Base-by-base conservation (phyloP, 1,140 invertebrate genomes). In the Himalopsyche phryganea region DNA sequence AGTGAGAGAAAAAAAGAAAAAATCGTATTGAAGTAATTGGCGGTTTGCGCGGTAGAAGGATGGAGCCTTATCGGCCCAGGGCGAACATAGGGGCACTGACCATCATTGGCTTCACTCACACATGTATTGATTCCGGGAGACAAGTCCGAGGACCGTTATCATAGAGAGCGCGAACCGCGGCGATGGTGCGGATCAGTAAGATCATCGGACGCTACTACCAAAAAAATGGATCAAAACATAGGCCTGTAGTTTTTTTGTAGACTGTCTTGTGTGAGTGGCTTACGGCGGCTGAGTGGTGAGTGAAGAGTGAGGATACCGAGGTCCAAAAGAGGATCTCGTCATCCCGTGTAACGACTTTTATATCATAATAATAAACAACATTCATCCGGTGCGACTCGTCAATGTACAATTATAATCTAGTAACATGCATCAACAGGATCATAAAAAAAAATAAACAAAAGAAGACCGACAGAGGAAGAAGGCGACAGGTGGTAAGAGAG, bases 21-120 rank as follows among this genome's bases (percentile, higher is more conserved):
- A 78, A 78, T 77, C 75, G 76, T 75, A 78, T 78, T 78, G 75
- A 78, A 77, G 73, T 77, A 78, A 77, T 74, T 76, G 75, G 75
- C 74, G 74, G 23, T 28, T 28, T 28, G 23, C 23, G 23, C 23
- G 23, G 23, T 28, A 76, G 70, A 78, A 59, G 45, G 55, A 52
- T 58, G 50, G 49, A 46, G 56, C 33, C 35, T 44, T 40, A 20
- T 32, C 36, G 15, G 47, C 23, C 33, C 33, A 23, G 44, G 23
- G 50, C 40, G 36, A 36, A 40, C 50, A 36, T 14, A 23, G 9
- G 42, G 44, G 15, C 23, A 53, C 40, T 44, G 50, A 40, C 50
- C 18, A 51, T 51, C 14, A 41, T 48, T 33, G 46, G 44, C 56
- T 40, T 63, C 75, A 77, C 75, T 76, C 75, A 74, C 76, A 78